phyloP scores from a whole-genome alignment of 1,140 invertebrate species.

The Pseudomyrmex concolor region DNA sequence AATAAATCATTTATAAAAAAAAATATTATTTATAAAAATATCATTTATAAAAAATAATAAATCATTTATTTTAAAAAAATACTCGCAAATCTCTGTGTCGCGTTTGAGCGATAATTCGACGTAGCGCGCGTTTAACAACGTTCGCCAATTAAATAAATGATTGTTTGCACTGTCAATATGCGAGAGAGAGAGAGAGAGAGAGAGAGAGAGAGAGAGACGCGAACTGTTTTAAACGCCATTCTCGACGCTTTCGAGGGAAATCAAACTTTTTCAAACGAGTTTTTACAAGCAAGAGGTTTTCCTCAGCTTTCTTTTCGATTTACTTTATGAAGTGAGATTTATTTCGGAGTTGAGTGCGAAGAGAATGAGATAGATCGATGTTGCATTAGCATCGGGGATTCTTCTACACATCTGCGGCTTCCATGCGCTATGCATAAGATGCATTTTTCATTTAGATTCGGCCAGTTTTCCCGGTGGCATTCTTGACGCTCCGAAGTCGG shows the following conservation, averaged over 20 bases:
- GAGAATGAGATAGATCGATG: constrained; percentile 44
- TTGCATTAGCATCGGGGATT: constrained; percentile 46
- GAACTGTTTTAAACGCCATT: constrained; percentile 21
- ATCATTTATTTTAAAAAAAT: constrained; percentile 48
- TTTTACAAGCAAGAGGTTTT: neutral
- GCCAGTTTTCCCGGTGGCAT: neutral
- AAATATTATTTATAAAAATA: no score
- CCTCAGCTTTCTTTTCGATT: neutral
- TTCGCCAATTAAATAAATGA: constrained; percentile 38
- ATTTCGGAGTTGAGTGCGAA: constrained; percentile 22
- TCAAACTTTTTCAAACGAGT: neutral
- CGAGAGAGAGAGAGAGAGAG: neutral
- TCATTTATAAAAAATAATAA: no score
- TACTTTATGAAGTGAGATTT: constrained; percentile 35
- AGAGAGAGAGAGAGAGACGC: no score
- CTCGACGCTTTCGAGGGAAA: constrained; percentile 15
- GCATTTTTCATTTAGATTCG: constrained; percentile 55
- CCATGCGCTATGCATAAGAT: constrained; percentile 41
- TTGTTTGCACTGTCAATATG: constrained; percentile 6
- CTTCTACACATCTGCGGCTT: constrained; percentile 27
- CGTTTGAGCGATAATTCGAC: constrained; percentile 37
- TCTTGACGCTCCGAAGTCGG: neutral
- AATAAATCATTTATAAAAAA: constrained; percentile 40
- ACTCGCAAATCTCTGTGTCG: constrained; percentile 24
- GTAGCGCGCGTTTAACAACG: constrained; percentile 42